Base-by-base conservation (phyloP, 2,797 vertebrate genomes). In the Discoglossus pictus region DNA sequence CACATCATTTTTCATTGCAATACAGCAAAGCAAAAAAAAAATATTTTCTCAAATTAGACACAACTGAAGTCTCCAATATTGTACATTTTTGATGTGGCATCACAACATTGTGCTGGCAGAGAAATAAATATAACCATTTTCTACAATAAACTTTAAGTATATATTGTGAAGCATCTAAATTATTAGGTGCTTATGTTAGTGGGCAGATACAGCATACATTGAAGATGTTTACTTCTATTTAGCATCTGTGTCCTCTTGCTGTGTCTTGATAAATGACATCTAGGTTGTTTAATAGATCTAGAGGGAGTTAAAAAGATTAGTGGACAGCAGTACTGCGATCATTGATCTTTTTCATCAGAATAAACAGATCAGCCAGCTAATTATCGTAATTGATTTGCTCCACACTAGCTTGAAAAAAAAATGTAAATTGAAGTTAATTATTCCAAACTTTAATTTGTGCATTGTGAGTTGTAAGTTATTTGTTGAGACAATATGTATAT, bases 291-390 rank as follows among this genome's bases (percentile, higher is more conserved):
- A 48, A 56, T 48, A 42, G 60, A 48, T 62, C 51, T 63, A 8
- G 16, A 47, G 58, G 21, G 66, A 70, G 43, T 24, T 70, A 56
- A 63, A 47, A 36, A 70, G 51, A 56, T 69, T 62, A 69, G 40
- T 55, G 16, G 47, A 40, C 59, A 69, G 20, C 50, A 35, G 42
- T 52, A 36, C 39, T 25, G 24, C 39, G 51, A 31, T 46, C 40
- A 63, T 63, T 56, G 67, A 70, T 70, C 35, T 50, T 25, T 12
- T 35, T 18, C 50, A 61, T 63, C 43, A 48, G 35, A 70, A 70
- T 56, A 62, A 62, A 63, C 59, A 70, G 59, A 38, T 47, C 21
- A 16, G 39, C 42, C 27, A 70, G 56, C 20, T 56, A 56, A 63
- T 70, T 24, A 62, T 56, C 11, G 48, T 63, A 70, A 70, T 50